Evolutionary conservation across 2,888 invertebrate genomes (phyloP).

Genomic region (Eupeodes luniger): DNA sequence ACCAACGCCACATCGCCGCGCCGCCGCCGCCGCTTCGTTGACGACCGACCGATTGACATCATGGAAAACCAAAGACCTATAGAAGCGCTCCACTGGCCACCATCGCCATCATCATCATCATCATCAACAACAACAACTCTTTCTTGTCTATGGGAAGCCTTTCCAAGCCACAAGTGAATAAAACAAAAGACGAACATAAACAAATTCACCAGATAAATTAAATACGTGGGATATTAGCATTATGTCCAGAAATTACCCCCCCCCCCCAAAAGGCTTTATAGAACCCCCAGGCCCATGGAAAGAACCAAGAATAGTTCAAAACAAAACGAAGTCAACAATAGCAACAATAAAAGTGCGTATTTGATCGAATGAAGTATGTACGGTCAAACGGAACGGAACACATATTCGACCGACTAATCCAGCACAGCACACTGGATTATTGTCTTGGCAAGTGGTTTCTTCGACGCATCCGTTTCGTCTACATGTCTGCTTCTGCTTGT

Average conservation of each 20-base stretch:
- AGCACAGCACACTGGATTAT: slow-evolving; percentile 41
- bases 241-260: slow-evolving; percentile 30
- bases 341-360: slow-evolving; percentile 57
- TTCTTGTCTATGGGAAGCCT: slow-evolving; percentile 55
- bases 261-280: slow-evolving; percentile 3
- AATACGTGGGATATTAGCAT: slow-evolving; percentile 61
- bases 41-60: neutral
- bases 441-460: slow-evolving; percentile 69
- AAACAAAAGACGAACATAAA: slow-evolving; percentile 60
- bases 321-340: neutral
- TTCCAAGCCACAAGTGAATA: slow-evolving; percentile 45
- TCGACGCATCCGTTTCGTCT: slow-evolving; percentile 71
- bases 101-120: slow-evolving; percentile 4
- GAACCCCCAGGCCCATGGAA: neutral
- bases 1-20: too few species aligned
- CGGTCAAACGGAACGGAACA: slow-evolving; percentile 34
- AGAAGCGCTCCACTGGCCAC: slow-evolving; percentile 57
- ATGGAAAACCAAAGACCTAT: slow-evolving; percentile 33
- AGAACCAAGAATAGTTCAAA: slow-evolving; percentile 28
- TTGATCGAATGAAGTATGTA: slow-evolving; percentile 48
- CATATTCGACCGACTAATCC: slow-evolving; percentile 51
- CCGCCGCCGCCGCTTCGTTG: too few species aligned
- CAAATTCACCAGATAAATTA: slow-evolving; percentile 65
- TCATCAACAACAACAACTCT: slow-evolving; percentile 10
- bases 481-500: slow-evolving; percentile 52